Percentiles rank a stretch among this genome's conserved stretches.
Evolutionary conservation across 2,113 vertebrate species (phyloP).

Genomic region (Morone chrysops): DNA sequence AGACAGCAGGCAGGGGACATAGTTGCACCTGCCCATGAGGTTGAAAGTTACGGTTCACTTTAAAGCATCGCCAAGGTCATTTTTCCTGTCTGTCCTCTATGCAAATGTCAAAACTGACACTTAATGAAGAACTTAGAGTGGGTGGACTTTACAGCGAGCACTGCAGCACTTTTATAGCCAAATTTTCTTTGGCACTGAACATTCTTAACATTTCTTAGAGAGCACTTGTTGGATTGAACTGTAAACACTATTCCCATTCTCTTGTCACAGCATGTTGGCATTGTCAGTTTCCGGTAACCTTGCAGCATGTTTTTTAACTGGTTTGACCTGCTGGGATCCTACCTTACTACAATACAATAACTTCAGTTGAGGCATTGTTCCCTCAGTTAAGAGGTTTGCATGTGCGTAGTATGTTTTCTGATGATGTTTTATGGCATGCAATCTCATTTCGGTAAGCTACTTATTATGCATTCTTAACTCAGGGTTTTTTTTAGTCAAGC

Average conservation of each 20-base stretch:
- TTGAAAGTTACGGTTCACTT: conserved; percentile 13
- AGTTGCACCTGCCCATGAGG: conserved; percentile 44
- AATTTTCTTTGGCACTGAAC: conserved; percentile 2
- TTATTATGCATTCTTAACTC: conserved; percentile 52
- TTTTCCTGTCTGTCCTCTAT: background rate
- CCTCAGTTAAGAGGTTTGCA: background rate
- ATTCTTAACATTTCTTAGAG: conserved; percentile 6
- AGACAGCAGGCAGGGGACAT: background rate
- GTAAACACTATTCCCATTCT: conserved; percentile 2
- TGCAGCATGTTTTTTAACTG: conserved; percentile 4
- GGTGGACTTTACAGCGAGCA: background rate
- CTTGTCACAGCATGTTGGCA: conserved; percentile 6
- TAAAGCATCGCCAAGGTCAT: background rate
- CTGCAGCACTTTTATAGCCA: background rate
- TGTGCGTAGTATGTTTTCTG: background rate
- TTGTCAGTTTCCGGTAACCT: background rate
- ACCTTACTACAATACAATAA: background rate
- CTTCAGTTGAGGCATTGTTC: conserved; percentile 6
- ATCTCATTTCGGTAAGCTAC: conserved; percentile 35
- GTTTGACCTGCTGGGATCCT: conserved; percentile 9
- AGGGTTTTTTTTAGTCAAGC: conserved; percentile 18
- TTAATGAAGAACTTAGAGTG: background rate
- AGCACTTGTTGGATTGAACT: background rate
- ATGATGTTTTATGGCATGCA: conserved; percentile 6
- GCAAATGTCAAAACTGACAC: background rate